phyloP scores from a whole-genome alignment of 2,888 invertebrate species.

The Ecliptopera silaceata region DNA sequence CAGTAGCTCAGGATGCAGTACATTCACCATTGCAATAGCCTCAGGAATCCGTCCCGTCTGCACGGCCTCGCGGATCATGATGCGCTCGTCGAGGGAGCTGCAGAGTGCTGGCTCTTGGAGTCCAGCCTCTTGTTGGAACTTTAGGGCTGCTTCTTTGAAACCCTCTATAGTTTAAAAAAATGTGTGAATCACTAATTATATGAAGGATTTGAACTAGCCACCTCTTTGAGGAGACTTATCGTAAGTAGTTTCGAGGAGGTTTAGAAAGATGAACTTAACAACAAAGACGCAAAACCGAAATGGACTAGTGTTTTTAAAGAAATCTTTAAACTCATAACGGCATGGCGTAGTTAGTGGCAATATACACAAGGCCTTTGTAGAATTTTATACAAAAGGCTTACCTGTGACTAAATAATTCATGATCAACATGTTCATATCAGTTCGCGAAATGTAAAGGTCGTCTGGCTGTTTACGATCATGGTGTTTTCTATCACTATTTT shows the following conservation, averaged over 20 bases:
- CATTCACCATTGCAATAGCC: conserved; percentile 96
- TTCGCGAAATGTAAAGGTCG: conserved; percentile 91
- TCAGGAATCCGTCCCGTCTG: conserved; percentile 96
- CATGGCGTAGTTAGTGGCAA: neutral
- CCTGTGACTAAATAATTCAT: conserved; percentile 99
- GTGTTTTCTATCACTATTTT: conserved; percentile 78
- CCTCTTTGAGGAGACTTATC: too few species aligned
- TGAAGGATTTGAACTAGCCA: too few species aligned
- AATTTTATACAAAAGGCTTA: conserved; percentile 55
- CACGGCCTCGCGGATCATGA: conserved; percentile 96
- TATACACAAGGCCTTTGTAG: neutral
- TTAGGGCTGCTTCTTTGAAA: conserved; percentile 98
- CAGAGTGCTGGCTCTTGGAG: conserved; percentile 78
- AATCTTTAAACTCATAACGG: neutral
- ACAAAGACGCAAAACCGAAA: too few species aligned
- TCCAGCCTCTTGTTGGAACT: conserved; percentile 97
- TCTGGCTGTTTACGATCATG: conserved; percentile 89
- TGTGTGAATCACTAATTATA: neutral
- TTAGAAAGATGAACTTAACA: too few species aligned
- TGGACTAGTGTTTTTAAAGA: neutral
- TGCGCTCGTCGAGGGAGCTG: conserved; percentile 94
- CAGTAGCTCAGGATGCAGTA: conserved; percentile 95
- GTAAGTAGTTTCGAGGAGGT: too few species aligned
- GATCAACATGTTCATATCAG: conserved; percentile 97
- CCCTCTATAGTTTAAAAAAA: conserved; percentile 84